phyloP scores from a whole-genome alignment of 2,888 invertebrate genomes.

The Anorthoa munda region DNA sequence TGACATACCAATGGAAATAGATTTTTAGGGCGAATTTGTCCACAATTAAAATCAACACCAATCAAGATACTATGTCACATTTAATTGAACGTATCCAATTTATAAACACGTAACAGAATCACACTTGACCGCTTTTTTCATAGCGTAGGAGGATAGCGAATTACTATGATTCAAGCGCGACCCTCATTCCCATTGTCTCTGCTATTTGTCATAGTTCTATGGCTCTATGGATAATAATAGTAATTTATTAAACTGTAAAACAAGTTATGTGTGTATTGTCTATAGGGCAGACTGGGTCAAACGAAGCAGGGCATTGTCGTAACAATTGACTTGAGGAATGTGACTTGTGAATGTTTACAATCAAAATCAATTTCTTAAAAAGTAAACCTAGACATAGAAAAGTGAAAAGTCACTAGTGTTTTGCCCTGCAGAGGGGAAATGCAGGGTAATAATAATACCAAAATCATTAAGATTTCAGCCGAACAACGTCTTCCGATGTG shows the following conservation, averaged over 20 bases:
- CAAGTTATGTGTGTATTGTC: slow-evolving; percentile 32
- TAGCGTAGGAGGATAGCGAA: slow-evolving; percentile 47
- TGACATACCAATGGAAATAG: neutral
- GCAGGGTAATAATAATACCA: too few species aligned
- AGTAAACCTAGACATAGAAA: too few species aligned
- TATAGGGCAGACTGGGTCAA: slow-evolving; percentile 19
- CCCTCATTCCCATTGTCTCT: slow-evolving; percentile 52
- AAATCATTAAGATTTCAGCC: too few species aligned
- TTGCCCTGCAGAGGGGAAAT: too few species aligned
- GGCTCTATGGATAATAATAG: slow-evolving; percentile 34
- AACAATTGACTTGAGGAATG: slow-evolving; percentile 17
- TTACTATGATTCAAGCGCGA: slow-evolving; percentile 40
- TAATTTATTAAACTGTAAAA: slow-evolving; percentile 43
- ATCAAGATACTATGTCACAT: slow-evolving; percentile 50
- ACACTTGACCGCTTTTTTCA: slow-evolving; percentile 44
- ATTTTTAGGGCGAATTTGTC: neutral
- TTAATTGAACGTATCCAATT: slow-evolving; percentile 52
- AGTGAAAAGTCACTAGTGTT: too few species aligned
- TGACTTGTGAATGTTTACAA: neutral
- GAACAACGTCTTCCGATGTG: too few species aligned
- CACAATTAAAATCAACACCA: slow-evolving; percentile 29
- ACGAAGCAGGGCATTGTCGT: neutral
- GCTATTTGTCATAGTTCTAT: slow-evolving; percentile 47
- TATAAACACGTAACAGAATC: slow-evolving; percentile 35
- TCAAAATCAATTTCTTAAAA: neutral